phyloP scores from a whole-genome alignment of 2,113 vertebrate genomes.

The Gymnobelideus leadbeateri region DNA sequence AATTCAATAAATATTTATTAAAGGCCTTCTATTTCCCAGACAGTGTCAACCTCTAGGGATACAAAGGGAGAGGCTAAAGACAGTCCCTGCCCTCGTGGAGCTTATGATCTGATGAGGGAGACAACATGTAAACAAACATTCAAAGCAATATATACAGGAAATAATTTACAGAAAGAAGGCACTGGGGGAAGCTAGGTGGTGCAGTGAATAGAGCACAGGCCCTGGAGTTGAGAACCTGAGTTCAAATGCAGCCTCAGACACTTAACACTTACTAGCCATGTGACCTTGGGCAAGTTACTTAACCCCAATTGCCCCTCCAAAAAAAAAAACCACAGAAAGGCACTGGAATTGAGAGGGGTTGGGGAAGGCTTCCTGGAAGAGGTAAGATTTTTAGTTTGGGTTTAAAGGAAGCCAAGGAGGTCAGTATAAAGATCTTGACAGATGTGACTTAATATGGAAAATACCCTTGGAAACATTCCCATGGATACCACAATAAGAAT shows the following conservation, averaged over 20 bases:
- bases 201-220: too few species aligned
- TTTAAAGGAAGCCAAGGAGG: neutral
- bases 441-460: neutral
- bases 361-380: neutral
- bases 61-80: neutral
- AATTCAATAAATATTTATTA: neutral
- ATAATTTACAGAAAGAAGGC: neutral
- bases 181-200: neutral
- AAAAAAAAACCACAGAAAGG: neutral
- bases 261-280: too few species aligned
- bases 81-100: neutral
- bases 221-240: too few species aligned
- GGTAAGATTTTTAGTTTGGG: neutral
- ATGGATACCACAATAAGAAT: too few species aligned
- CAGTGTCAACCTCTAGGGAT: too few species aligned
- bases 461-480: too few species aligned
- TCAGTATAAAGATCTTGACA: neutral
- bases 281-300: too few species aligned
- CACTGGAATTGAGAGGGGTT: neutral
- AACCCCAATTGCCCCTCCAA: too few species aligned
- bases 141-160: neutral
- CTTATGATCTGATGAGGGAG: neutral
- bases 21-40: neutral
- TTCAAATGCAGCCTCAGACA: too few species aligned
- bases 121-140: neutral